Evolutionary conservation across 2,113 vertebrate genomes (phyloP).

Genomic region (Neotoma lepida): DNA sequence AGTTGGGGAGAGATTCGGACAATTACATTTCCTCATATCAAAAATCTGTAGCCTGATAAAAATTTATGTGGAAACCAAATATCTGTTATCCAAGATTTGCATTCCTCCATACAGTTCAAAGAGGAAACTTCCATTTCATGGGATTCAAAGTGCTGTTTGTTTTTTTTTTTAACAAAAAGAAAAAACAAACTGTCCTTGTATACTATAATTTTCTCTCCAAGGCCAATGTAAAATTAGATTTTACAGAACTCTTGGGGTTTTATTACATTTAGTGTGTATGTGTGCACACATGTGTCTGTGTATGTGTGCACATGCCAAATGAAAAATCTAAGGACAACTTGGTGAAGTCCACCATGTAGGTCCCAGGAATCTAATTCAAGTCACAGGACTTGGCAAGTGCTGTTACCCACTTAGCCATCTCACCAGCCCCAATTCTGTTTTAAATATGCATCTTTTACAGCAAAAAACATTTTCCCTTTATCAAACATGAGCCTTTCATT

Average conservation of each 20-base stretch:
- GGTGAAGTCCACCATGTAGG: too few species aligned
- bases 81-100: constrained; percentile 27
- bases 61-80: neutral
- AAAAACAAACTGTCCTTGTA: neutral
- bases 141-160: neutral
- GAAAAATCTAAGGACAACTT: neutral
- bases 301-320: rapidly evolving
- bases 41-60: neutral
- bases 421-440: neutral
- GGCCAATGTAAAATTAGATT: constrained; percentile 33
- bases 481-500: constrained; percentile 35
- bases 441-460: neutral
- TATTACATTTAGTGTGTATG: neutral
- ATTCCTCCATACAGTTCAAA: constrained; percentile 42
- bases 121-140: constrained; percentile 26
- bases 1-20: neutral
- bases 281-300: too few species aligned
- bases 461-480: neutral
- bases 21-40: neutral
- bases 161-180: neutral
- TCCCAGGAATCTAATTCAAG: neutral
- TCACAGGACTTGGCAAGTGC: neutral
- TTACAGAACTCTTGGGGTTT: neutral
- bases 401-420: neutral
- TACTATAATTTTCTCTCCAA: neutral